Evolutionary conservation across 2,113 vertebrate genomes (phyloP).

Genomic region (Corapipo altera): DNA sequence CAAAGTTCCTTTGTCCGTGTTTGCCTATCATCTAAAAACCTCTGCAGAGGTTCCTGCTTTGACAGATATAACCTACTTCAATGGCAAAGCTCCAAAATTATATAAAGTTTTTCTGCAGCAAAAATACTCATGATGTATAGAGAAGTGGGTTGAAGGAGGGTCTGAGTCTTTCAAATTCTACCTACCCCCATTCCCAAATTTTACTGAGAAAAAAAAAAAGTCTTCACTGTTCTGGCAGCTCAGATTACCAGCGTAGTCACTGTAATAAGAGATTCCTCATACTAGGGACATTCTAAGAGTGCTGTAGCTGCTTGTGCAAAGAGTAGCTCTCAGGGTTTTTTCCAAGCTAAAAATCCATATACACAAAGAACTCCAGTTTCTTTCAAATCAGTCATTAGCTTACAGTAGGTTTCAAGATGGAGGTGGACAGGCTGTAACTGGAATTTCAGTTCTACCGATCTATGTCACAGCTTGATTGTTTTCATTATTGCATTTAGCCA

Average conservation of each 20-base stretch:
- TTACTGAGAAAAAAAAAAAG: fast-evolving
- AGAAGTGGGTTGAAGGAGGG: not conserved
- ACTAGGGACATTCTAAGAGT: not conserved
- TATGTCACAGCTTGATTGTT: not conserved
- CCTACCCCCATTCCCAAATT: not conserved
- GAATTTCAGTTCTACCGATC: not conserved
- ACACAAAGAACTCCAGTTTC: not conserved
- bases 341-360: not conserved
- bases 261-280: not conserved
- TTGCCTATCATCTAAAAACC: not conserved
- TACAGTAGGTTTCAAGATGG: not conserved
- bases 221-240: not conserved
- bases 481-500: not conserved
- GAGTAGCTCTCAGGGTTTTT: not conserved
- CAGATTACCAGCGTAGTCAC: not conserved
- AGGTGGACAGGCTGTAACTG: not conserved
- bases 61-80: not conserved
- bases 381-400: not conserved
- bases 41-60: not conserved
- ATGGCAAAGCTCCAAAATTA: not conserved
- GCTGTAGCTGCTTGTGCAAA: not conserved
- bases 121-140: not conserved
- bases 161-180: not conserved
- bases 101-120: not conserved
- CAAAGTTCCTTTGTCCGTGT: not conserved